phyloP scores from a whole-genome alignment of 1,140 invertebrate genomes.

The Drosophila pectinifera region DNA sequence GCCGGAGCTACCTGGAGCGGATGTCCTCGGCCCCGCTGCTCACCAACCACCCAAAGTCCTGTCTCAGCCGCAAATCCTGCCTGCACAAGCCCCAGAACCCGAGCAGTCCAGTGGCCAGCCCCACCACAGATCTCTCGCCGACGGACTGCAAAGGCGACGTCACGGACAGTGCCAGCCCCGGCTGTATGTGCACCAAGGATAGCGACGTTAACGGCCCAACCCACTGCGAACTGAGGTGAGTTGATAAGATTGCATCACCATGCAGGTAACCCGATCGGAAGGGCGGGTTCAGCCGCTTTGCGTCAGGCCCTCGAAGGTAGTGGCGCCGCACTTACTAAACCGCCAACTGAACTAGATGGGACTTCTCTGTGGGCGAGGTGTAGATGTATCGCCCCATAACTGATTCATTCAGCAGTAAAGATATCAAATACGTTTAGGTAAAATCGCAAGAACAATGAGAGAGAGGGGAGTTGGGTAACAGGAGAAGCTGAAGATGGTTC shows the following conservation, averaged over 20 bases:
- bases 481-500: slow-evolving; percentile 10
- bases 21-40: slow-evolving; percentile 75
- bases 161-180: slow-evolving; percentile 36
- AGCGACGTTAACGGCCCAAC: slow-evolving; percentile 27
- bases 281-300: slow-evolving; percentile 43
- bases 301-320: slow-evolving; percentile 36
- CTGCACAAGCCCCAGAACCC: slow-evolving; percentile 62
- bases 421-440: neutral
- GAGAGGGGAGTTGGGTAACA: slow-evolving; percentile 10
- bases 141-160: slow-evolving; percentile 31
- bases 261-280: slow-evolving; percentile 46
- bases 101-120: slow-evolving; percentile 31
- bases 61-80: slow-evolving; percentile 81
- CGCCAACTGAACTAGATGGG: slow-evolving; percentile 69
- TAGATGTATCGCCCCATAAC: slow-evolving; percentile 25
- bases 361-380: slow-evolving; percentile 19
- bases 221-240: slow-evolving; percentile 71
- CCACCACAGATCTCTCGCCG: slow-evolving; percentile 34
- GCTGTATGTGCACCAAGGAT: slow-evolving; percentile 22
- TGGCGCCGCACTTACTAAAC: slow-evolving; percentile 49
- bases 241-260: slow-evolving; percentile 40
- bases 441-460: slow-evolving; percentile 6
- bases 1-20: slow-evolving; percentile 74
- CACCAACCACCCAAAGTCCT: slow-evolving; percentile 72
- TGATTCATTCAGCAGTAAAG: slow-evolving; percentile 9